A percentile compares a stretch with the other conserved stretches of the same genome.
phyloP scores from a whole-genome alignment of 1,140 invertebrate species.

The Drosophila saltans region DNA sequence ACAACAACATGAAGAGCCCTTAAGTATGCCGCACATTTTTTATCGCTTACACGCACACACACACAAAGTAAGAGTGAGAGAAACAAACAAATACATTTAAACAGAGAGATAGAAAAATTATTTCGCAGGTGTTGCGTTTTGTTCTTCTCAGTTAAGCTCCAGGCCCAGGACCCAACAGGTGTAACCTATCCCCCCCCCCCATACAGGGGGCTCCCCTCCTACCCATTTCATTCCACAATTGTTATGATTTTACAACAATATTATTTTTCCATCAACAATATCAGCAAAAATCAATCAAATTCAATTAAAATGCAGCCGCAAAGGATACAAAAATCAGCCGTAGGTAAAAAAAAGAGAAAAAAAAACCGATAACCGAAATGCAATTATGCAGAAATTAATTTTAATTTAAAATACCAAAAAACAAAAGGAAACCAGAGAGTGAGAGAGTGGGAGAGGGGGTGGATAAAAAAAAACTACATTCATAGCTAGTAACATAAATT shows the following conservation, averaged over 20 bases:
- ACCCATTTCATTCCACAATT: constrained; percentile 12
- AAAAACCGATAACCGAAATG: constrained; percentile 29
- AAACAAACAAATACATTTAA: background rate
- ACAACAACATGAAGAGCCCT: background rate
- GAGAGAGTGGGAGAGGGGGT: constrained; percentile 10
- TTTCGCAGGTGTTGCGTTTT: constrained; percentile 15
- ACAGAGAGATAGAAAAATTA: constrained; percentile 4
- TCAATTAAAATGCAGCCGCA: constrained; percentile 71
- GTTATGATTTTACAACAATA: constrained; percentile 80
- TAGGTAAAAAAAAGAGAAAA: constrained; percentile 30
- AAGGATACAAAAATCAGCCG: constrained; percentile 47
- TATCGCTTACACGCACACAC: constrained; percentile 4
- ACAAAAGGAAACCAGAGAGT: constrained; percentile 17
- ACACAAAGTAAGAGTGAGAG: background rate
- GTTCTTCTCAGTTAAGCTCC: constrained; percentile 11
- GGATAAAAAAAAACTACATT: constrained; percentile 25
- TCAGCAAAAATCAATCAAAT: constrained; percentile 80
- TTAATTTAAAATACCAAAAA: constrained; percentile 39
- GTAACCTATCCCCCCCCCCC: background rate
- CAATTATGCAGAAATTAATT: constrained; percentile 69
- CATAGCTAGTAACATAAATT: constrained; percentile 26
- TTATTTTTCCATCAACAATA: constrained; percentile 78
- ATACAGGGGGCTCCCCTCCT: background rate
- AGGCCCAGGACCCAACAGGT: constrained; percentile 24
- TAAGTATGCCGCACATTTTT: constrained; percentile 26